These are phyloP conservation scores for Archips xylosteana DNA, from an alignment of 2,888 invertebrate genomes.

Conservation along the genomic window DNA sequence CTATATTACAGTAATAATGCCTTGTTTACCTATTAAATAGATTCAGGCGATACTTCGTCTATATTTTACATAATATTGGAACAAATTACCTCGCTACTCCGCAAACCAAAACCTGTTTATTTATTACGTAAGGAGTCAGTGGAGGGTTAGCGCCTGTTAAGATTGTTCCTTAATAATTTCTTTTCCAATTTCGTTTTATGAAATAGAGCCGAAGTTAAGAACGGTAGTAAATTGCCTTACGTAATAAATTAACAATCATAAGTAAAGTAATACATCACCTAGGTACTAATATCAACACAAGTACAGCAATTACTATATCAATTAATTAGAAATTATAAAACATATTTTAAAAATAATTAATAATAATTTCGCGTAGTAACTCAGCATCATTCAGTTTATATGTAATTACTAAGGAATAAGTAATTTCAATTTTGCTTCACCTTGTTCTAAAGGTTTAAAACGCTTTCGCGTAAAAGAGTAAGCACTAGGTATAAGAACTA, in stretches of 20 bases:
- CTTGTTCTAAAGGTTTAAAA: neutral
- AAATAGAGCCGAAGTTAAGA: neutral
- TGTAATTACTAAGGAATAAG: neutral
- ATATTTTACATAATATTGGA: neutral
- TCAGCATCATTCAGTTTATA: neutral
- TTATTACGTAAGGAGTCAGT: constrained; percentile 7
- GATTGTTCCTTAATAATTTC: neutral
- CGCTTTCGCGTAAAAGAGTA: neutral
- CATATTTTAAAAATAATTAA: neutral
- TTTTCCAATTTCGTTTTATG: neutral
- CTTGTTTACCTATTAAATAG: neutral
- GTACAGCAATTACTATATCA: neutral
- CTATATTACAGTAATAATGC: neutral
- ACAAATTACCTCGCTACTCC: neutral
- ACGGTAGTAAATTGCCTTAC: neutral
- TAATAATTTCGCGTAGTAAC: neutral
- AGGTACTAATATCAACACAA: no score
- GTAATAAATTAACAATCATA: constrained; percentile 10
- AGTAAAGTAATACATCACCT: neutral
- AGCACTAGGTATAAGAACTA: neutral
- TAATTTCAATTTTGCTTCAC: neutral
- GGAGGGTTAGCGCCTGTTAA: neutral
- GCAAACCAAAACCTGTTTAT: constrained; percentile 9
- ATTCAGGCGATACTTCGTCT: neutral
- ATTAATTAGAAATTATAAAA: neutral